These are phyloP conservation scores for Heteronetta atricapilla DNA, from an alignment of 2,113 vertebrate genomes.

Conservation along the genomic window DNA sequence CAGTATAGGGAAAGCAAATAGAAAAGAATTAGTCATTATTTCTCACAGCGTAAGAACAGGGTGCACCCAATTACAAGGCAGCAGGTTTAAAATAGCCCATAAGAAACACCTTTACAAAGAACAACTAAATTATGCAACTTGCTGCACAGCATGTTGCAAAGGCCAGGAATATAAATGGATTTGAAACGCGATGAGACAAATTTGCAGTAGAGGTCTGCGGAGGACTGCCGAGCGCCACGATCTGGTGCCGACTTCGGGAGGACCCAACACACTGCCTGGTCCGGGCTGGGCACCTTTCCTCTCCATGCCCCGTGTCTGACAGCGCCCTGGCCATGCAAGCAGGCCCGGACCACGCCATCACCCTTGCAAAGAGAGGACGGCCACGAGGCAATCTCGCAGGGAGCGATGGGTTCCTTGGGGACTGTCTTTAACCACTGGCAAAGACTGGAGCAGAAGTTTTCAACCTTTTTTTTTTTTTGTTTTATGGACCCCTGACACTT, in stretches of 20 bases:
- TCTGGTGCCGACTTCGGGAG: neutral
- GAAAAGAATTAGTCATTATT: slow-evolving; percentile 46
- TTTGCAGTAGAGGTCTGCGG: neutral
- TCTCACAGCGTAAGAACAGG: neutral
- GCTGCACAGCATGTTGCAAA: slow-evolving; percentile 15
- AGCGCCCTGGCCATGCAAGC: accelerated
- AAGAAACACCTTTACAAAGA: slow-evolving; percentile 43
- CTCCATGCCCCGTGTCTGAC: accelerated
- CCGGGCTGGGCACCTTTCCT: neutral
- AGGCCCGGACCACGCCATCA: accelerated
- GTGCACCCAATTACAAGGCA: slow-evolving; percentile 16
- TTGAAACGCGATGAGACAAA: slow-evolving; percentile 25
- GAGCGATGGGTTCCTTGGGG: accelerated
- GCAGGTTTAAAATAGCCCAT: slow-evolving; percentile 15
- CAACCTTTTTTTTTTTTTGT: slow-evolving; percentile 1
- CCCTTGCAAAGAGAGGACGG: neutral
- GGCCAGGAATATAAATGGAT: slow-evolving; percentile 21
- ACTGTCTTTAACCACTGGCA: neutral
- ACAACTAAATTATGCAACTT: slow-evolving; percentile 55
- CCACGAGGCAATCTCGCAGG: accelerated
- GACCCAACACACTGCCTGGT: accelerated
- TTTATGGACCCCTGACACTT: slow-evolving; percentile 3
- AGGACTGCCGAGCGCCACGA: neutral
- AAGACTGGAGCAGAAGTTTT: slow-evolving; percentile 18
- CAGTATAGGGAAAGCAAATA: slow-evolving; percentile 41